Percentiles rank a stretch among this genome's conserved stretches.
phyloP scores from a whole-genome alignment of 2,888 invertebrate genomes.

The Brachycybe producta region DNA sequence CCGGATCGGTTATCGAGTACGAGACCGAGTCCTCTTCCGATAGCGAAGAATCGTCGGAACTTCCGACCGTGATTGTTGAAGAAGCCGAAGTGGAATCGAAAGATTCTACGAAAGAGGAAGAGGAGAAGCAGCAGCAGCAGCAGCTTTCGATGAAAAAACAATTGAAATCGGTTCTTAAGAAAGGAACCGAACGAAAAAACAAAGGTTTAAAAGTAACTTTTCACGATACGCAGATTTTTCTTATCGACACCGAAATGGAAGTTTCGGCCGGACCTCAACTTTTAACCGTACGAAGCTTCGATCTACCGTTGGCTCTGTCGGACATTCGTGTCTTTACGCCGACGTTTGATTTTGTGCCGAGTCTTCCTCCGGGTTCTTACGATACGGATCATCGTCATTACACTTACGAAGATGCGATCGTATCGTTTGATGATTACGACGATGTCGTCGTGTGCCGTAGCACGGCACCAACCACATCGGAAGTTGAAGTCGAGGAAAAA shows the following conservation, averaged over 20 bases:
- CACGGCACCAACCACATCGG: not conserved
- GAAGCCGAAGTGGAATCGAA: too few relatives aligned
- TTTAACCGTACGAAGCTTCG: constrained; percentile 11
- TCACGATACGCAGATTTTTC: constrained; percentile 6
- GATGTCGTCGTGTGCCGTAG: not conserved
- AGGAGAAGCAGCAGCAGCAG: too few relatives aligned
- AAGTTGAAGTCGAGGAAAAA: not conserved
- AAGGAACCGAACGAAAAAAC: not conserved
- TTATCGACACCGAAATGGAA: constrained; percentile 14
- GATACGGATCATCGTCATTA: not conserved
- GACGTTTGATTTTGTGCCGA: not conserved
- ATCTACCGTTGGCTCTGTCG: constrained; percentile 5
- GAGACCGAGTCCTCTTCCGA: too few relatives aligned
- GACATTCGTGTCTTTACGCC: constrained; percentile 7
- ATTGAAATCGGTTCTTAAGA: constrained; percentile 14
- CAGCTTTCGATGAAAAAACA: too few relatives aligned
- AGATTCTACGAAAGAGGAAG: too few relatives aligned
- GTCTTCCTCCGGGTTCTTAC: not conserved
- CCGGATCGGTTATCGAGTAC: too few relatives aligned
- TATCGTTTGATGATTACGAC: not conserved
- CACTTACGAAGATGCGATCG: constrained; percentile 15
- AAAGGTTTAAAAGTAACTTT: constrained; percentile 14
- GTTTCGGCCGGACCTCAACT: constrained; percentile 12
- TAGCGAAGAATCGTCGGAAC: too few relatives aligned
- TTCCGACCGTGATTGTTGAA: too few relatives aligned